Conservation (phyloP, 1,140 invertebrate species). For the Arctopsyche grandis region DNA sequence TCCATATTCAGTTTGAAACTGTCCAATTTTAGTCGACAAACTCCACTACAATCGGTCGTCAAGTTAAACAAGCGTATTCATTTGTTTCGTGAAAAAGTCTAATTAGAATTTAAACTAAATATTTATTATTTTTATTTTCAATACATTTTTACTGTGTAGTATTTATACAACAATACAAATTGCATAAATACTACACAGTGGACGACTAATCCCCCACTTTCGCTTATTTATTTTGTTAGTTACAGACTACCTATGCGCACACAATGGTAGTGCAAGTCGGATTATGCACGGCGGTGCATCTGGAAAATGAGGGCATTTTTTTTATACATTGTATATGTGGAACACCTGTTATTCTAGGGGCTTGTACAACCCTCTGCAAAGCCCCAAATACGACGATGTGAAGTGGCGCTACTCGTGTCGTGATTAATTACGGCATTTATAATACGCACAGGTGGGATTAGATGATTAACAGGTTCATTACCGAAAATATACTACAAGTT, state of each 20-base stretch:
- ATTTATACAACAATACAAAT: neutral
- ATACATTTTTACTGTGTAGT: neutral
- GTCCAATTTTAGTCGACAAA: no score
- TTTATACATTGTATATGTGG: neutral
- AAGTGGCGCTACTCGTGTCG: slow-evolving; percentile 18
- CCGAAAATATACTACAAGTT: no score
- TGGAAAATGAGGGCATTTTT: slow-evolving; percentile 28
- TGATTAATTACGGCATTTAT: no score
- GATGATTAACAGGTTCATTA: no score
- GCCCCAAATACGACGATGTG: no score
- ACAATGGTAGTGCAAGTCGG: neutral
- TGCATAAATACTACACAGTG: neutral
- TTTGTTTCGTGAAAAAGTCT: no score
- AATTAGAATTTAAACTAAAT: no score
- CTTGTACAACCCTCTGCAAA: neutral
- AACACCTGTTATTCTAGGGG: slow-evolving; percentile 34
- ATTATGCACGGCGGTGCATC: slow-evolving; percentile 20
- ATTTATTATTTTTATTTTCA: neutral
- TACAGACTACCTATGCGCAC: neutral
- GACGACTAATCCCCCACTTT: neutral
- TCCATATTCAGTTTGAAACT: neutral
- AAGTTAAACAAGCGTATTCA: no score
- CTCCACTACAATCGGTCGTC: no score
- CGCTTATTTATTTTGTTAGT: slow-evolving; percentile 17
- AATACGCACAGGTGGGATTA: no score